These are phyloP conservation scores for Byasa hedistus DNA, from an alignment of 2,888 invertebrate species.

Conservation along the genomic window DNA sequence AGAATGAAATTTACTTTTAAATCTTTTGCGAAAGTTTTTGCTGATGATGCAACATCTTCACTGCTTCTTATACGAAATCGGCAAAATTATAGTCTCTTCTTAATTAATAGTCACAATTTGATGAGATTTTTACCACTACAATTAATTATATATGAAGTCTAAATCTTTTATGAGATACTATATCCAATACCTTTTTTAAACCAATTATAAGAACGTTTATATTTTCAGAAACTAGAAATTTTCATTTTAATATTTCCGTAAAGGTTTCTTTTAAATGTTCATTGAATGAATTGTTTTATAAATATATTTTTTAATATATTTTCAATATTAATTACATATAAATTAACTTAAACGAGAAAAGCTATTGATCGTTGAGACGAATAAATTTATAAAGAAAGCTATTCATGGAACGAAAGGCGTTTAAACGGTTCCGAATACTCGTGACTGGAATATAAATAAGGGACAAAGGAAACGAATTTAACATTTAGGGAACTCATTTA, in stretches of 20 bases:
- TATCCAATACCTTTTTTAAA: too few relatives aligned
- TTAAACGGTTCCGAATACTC: constrained; percentile 16
- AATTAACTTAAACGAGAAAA: not conserved
- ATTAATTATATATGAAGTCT: too few relatives aligned
- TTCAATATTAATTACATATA: not conserved
- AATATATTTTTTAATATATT: not conserved
- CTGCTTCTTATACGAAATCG: constrained; percentile 10
- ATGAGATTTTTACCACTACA: not conserved
- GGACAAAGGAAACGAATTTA: constrained; percentile 10
- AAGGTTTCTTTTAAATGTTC: too few relatives aligned
- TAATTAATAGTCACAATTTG: constrained; percentile 8
- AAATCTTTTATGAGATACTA: too few relatives aligned
- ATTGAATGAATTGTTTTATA: not conserved
- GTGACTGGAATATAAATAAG: constrained; percentile 24
- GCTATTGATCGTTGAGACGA: constrained; percentile 3
- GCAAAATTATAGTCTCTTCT: not conserved
- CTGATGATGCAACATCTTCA: constrained; percentile 2
- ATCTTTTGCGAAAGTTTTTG: constrained; percentile 3
- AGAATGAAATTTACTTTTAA: constrained; percentile 5
- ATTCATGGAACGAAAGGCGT: constrained; percentile 16
- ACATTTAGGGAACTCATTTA: constrained; percentile 5
- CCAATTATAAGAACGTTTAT: too few relatives aligned
- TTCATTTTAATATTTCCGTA: too few relatives aligned
- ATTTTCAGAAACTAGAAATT: too few relatives aligned
- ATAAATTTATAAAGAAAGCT: constrained; percentile 19